A percentile compares a stretch with the other conserved stretches of the same genome.
These are phyloP conservation scores for Mormoops blainvillei DNA, from an alignment of 2,113 vertebrate species.

Conservation along the genomic window DNA sequence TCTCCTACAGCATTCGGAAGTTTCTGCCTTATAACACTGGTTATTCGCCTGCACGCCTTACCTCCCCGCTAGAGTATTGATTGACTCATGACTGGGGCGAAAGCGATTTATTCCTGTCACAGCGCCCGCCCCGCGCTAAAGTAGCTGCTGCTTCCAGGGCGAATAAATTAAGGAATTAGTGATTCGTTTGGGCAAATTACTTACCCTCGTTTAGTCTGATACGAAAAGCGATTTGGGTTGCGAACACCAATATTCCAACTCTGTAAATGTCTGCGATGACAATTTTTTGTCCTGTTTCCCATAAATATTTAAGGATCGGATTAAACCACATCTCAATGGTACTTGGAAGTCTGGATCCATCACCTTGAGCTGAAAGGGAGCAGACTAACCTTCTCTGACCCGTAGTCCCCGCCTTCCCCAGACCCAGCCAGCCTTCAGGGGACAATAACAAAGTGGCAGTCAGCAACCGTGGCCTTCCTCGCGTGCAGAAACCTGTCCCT, in stretches of 20 bases:
- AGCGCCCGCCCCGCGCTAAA: rapidly evolving
- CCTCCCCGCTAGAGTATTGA: neutral
- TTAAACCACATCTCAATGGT: neutral
- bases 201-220: neutral
- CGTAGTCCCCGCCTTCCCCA: neutral
- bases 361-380: neutral
- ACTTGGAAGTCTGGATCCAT: neutral
- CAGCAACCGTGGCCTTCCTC: neutral
- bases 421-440: neutral
- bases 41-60: neutral
- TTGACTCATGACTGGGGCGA: neutral
- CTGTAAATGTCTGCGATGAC: neutral
- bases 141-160: neutral
- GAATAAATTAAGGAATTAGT: neutral
- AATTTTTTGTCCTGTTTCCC: neutral
- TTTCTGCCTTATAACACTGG: neutral
- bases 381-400: neutral
- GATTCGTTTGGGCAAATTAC: neutral
- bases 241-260: neutral
- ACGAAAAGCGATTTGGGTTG: neutral
- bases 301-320: neutral
- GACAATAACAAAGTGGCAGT: neutral
- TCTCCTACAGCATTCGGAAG: neutral
- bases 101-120: neutral
- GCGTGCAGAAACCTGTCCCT: neutral